Percentiles rank a stretch among this genome's conserved stretches.
Conservation (phyloP, 2,888 invertebrate species). For the Eilema depressum region DNA sequence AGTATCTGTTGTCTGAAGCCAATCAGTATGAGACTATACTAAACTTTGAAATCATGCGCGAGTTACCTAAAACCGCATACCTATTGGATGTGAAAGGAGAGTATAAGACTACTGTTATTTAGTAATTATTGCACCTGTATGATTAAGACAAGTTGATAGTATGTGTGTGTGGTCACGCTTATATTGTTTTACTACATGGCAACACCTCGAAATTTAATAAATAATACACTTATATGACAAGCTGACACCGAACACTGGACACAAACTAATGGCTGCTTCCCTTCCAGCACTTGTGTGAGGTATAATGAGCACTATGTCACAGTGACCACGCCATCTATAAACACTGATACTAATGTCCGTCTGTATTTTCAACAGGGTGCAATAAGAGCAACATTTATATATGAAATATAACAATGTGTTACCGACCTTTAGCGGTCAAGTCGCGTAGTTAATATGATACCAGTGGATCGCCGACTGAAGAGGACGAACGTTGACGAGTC, state of each 20-base stretch:
- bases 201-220: constrained; percentile 51
- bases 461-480: constrained; percentile 74
- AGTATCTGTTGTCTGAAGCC: background rate
- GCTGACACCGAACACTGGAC: constrained; percentile 38
- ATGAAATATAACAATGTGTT: constrained; percentile 47
- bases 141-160: background rate
- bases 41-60: background rate
- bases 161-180: constrained; percentile 2
- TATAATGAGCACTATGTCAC: constrained; percentile 49
- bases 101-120: background rate
- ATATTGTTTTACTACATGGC: constrained; percentile 39
- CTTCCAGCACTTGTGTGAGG: constrained; percentile 64
- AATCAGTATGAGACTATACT: background rate
- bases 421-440: constrained; percentile 64
- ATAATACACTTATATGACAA: background rate
- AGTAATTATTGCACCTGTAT: background rate
- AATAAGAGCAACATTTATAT: constrained; percentile 71
- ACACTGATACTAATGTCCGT: constrained; percentile 78
- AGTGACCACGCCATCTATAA: constrained; percentile 53
- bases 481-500: constrained; percentile 59
- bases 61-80: background rate
- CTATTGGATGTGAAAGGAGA: background rate
- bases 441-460: constrained; percentile 67
- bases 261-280: constrained; percentile 54
- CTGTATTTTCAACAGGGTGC: constrained; percentile 84